A percentile compares a stretch with the other conserved stretches of the same genome.
phyloP scores from a whole-genome alignment of 2,113 vertebrate genomes.

The Campylorhamphus procurvoides region DNA sequence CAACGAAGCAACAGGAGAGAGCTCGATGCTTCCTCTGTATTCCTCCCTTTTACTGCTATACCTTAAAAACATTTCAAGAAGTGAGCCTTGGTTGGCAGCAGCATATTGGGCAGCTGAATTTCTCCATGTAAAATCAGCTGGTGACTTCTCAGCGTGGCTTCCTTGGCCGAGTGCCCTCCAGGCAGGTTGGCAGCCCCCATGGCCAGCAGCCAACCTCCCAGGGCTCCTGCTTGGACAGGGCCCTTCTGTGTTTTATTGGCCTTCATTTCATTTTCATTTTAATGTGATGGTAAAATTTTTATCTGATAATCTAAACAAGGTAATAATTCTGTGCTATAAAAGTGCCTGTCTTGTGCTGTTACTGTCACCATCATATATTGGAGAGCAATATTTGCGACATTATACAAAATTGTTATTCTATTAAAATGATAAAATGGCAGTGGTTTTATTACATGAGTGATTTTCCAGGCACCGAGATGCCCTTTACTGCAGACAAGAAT shows the following conservation, averaged over 20 bases:
- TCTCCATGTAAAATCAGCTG: not conserved
- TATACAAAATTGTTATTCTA: constrained; percentile 49
- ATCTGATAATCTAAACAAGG: constrained; percentile 54
- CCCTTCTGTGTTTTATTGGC: not conserved
- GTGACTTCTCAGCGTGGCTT: not conserved
- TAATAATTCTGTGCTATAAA: constrained; percentile 40
- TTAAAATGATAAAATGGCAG: constrained; percentile 59
- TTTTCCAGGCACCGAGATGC: constrained; percentile 46
- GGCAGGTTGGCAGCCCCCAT: not conserved
- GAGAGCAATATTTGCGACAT: not conserved
- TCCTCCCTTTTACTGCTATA: not conserved
- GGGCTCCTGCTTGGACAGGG: not conserved
- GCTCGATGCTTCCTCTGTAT: not conserved
- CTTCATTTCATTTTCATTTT: constrained; percentile 37
- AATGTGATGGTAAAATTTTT: constrained; percentile 34
- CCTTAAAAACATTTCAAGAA: not conserved
- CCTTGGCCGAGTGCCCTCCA: not conserved
- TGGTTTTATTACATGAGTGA: constrained; percentile 52
- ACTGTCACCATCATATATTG: not conserved
- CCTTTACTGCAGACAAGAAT: constrained; percentile 39
- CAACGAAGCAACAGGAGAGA: not conserved
- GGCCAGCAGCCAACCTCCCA: not conserved
- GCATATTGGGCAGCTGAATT: not conserved
- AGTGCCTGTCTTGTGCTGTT: not conserved
- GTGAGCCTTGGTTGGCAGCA: not conserved